Percentiles rank a stretch among this genome's conserved stretches.
These are phyloP conservation scores for Notoglanidium macrostoma DNA, from an alignment of 2,797 vertebrate genomes.

Conservation along the genomic window DNA sequence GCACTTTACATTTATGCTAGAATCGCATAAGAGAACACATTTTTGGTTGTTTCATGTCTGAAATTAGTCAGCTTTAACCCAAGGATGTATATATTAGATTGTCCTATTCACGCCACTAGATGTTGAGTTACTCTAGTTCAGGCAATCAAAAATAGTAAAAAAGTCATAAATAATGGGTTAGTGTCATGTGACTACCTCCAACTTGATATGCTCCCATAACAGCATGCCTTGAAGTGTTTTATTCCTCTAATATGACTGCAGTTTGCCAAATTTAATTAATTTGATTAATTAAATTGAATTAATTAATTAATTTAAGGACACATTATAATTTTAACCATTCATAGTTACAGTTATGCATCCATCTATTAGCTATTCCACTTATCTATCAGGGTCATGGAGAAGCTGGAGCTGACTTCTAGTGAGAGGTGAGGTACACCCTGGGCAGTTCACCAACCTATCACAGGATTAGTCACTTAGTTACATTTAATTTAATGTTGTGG, in stretches of 20 bases:
- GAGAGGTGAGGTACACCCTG: too few species aligned
- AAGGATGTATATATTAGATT: not conserved
- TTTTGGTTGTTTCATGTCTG: not conserved
- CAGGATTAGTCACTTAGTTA: not conserved
- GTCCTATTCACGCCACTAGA: not conserved
- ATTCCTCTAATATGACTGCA: not conserved
- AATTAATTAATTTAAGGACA: not conserved
- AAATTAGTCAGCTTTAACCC: not conserved
- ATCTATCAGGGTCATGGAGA: too few species aligned
- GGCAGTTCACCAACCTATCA: too few species aligned
- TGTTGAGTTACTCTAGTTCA: not conserved
- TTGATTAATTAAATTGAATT: too few species aligned
- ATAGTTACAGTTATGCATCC: too few species aligned
- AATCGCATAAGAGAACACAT: not conserved
- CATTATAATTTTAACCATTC: not conserved
- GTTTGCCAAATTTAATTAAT: not conserved
- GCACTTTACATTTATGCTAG: not conserved
- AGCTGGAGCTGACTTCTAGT: too few species aligned
- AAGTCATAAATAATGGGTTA: not conserved
- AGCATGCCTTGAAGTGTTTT: not conserved
- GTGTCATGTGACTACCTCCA: not conserved
- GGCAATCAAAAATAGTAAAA: not conserved
- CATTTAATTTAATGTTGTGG: not conserved
- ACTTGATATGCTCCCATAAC: not conserved
- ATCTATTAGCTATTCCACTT: too few species aligned